Percentiles rank a stretch among this genome's conserved stretches.
Evolutionary conservation across 2,797 vertebrate genomes (phyloP).

Genomic region (Molossus alvarezi): DNA sequence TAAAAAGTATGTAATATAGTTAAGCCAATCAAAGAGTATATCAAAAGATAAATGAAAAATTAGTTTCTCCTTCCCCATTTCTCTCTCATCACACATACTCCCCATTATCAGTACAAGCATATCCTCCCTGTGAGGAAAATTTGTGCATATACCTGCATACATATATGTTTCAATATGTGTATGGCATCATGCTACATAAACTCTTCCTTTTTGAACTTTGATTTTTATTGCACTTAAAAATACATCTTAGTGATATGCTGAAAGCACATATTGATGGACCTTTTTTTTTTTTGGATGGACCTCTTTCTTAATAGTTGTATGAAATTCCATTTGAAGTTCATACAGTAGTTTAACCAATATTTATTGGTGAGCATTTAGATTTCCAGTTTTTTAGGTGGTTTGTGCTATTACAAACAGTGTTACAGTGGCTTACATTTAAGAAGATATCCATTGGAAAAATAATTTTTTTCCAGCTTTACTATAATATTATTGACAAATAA

Average conservation of each 20-base stretch:
- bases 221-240: conserved; percentile 51
- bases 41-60: conserved; percentile 52
- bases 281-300: background rate
- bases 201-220: background rate
- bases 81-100: background rate
- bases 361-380: conserved; percentile 32
- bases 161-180: background rate
- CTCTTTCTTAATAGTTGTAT: conserved; percentile 14
- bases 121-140: background rate
- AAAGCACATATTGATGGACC: background rate
- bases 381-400: background rate
- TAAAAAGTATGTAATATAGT: background rate
- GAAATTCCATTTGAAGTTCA: conserved; percentile 43
- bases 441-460: conserved; percentile 28
- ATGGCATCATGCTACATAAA: conserved; percentile 7
- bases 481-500: background rate
- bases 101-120: background rate
- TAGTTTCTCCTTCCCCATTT: background rate
- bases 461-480: conserved; percentile 35
- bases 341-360: background rate
- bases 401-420: conserved; percentile 30
- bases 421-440: conserved; percentile 43
- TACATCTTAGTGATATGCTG: conserved; percentile 47
- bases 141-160: background rate
- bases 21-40: conserved; percentile 46